Evolutionary conservation across 2,113 vertebrate genomes (phyloP).

Genomic region (Mustela lutreola): DNA sequence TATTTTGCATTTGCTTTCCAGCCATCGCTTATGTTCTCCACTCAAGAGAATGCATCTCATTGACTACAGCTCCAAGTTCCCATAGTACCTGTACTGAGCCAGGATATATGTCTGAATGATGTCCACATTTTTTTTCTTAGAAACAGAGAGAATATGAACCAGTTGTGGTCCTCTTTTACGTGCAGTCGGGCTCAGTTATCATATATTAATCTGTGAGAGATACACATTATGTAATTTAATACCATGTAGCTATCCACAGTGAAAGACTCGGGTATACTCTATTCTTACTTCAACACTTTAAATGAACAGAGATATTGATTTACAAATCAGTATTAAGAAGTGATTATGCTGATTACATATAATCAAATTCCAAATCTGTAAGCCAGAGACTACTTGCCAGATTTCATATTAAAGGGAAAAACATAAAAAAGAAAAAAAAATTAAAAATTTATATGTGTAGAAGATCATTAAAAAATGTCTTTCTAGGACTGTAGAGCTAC

Average conservation of each 20-base stretch:
- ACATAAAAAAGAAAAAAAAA: neutral
- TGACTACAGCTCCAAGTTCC: neutral
- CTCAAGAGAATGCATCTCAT: neutral
- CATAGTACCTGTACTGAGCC: neutral
- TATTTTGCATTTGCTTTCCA: neutral
- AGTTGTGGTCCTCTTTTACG: neutral
- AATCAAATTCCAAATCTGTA: neutral
- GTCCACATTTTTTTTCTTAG: neutral
- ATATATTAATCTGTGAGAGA: neutral
- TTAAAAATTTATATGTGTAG: neutral
- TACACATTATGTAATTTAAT: neutral
- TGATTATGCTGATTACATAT: slow-evolving; percentile 28
- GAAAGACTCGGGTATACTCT: neutral
- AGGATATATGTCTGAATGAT: neutral
- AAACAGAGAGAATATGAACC: neutral
- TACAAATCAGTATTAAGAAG: slow-evolving; percentile 13
- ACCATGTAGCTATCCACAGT: neutral
- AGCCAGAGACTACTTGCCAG: neutral
- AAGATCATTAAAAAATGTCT: slow-evolving; percentile 14
- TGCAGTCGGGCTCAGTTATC: neutral
- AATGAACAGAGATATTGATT: neutral
- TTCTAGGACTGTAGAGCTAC: slow-evolving; percentile 2
- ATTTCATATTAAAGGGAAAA: slow-evolving; percentile 11
- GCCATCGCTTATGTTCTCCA: neutral
- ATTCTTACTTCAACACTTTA: neutral